A percentile compares a stretch with the other conserved stretches of the same genome.
These are phyloP conservation scores for Drosophila trapezifrons DNA, from an alignment of 1,140 invertebrate species.

Conservation along the genomic window DNA sequence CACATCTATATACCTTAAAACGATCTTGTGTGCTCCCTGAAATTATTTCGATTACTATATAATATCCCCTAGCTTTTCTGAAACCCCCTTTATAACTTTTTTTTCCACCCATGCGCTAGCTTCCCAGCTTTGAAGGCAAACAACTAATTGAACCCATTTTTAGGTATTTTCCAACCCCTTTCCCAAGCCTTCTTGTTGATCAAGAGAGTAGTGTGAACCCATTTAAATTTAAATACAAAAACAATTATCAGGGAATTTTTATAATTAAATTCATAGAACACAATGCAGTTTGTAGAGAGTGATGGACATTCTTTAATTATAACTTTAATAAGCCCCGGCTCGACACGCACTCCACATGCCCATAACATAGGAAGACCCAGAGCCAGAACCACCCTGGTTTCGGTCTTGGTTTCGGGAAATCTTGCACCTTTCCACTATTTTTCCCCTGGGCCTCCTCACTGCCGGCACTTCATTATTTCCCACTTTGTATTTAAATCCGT, in stretches of 20 bases:
- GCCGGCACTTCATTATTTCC: conserved; percentile 78
- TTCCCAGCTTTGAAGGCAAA: conserved; percentile 5
- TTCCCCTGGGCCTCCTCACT: conserved; percentile 17
- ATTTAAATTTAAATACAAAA: conserved; percentile 74
- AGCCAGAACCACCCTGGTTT: conserved; percentile 43
- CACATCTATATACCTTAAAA: no score
- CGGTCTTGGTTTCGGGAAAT: conserved; percentile 24
- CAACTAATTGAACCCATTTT: conserved; percentile 14
- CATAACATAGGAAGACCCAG: no score
- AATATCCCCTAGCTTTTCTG: not conserved
- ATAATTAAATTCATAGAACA: conserved; percentile 75
- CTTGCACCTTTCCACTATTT: conserved; percentile 43
- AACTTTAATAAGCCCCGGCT: conserved; percentile 76
- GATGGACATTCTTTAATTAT: conserved; percentile 76
- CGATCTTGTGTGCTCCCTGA: not conserved
- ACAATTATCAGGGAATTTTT: conserved; percentile 59
- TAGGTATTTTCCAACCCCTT: conserved; percentile 24
- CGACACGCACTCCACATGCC: conserved; percentile 52
- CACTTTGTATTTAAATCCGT: conserved; percentile 82
- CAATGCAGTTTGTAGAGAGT: conserved; percentile 18
- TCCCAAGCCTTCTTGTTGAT: conserved; percentile 9
- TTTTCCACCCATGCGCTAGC: not conserved
- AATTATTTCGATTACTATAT: not conserved
- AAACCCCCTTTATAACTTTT: not conserved
- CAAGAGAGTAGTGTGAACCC: conserved; percentile 66